Percentiles rank a stretch among this genome's conserved stretches.
phyloP scores from a whole-genome alignment of 2,888 invertebrate genomes.

The Platycheirus albimanus region DNA sequence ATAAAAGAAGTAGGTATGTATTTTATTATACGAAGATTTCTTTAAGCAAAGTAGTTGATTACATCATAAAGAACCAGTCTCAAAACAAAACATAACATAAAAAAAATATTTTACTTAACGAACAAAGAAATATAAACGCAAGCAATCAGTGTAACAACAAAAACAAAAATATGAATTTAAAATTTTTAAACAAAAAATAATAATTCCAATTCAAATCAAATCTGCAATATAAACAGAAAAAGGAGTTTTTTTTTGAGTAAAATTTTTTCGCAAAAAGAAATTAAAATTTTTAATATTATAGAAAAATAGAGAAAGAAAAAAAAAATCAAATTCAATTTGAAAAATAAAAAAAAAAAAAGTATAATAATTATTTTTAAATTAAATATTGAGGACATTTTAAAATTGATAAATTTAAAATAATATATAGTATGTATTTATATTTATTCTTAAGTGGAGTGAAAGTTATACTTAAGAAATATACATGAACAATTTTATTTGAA shows the following conservation, averaged over 20 bases:
- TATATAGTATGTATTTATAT: conserved; percentile 65
- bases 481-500: conserved; percentile 42
- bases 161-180: conserved; percentile 58
- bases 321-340: conserved; percentile 63
- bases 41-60: conserved; percentile 51
- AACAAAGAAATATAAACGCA: conserved; percentile 62
- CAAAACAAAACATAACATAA: too few relatives aligned
- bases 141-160: conserved; percentile 64
- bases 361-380: conserved; percentile 68
- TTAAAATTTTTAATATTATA: conserved; percentile 35
- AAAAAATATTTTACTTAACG: conserved; percentile 20
- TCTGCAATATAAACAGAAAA: conserved; percentile 32
- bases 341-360: conserved; percentile 19
- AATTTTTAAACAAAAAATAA: conserved; percentile 10
- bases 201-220: conserved; percentile 40
- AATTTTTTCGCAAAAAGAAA: conserved; percentile 13
- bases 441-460: conserved; percentile 68
- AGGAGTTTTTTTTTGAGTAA: conserved; percentile 25
- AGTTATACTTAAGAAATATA: conserved; percentile 68
- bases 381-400: conserved; percentile 66
- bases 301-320: conserved; percentile 14
- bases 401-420: conserved; percentile 36
- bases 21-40: conserved; percentile 49
- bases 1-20: conserved; percentile 50
- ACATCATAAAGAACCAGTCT: conserved; percentile 38